These are phyloP conservation scores for Hemibagrus guttatus DNA, from an alignment of 2,797 vertebrate species.

Conservation along the genomic window DNA sequence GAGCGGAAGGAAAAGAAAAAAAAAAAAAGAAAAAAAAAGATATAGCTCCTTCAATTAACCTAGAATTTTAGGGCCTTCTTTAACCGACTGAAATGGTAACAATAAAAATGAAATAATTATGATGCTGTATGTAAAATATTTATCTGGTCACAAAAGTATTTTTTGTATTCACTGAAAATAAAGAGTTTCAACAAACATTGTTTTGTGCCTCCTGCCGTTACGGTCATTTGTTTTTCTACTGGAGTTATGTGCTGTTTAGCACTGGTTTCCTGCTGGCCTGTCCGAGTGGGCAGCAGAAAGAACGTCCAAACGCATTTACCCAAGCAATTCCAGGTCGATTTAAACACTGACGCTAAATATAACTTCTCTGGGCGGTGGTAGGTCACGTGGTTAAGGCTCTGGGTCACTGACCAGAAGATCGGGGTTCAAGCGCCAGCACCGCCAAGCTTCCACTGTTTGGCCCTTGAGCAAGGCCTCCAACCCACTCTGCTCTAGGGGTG, in stretches of 20 bases:
- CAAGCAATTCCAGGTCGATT: conserved; percentile 12
- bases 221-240: background rate
- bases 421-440: too few species aligned
- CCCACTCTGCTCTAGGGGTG: too few species aligned
- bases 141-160: conserved; percentile 85
- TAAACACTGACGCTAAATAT: conserved; percentile 18
- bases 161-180: conserved; percentile 86
- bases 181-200: conserved; percentile 69
- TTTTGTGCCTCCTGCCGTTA: background rate
- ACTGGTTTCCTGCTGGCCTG: background rate
- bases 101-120: conserved; percentile 56
- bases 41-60: conserved; percentile 69
- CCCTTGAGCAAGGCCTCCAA: too few species aligned
- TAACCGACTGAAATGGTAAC: conserved; percentile 72
- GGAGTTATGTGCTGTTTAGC: conserved; percentile 7
- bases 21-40: conserved; percentile 53
- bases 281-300: conserved; percentile 8
- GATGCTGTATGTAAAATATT: conserved; percentile 77
- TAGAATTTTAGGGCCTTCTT: conserved; percentile 77
- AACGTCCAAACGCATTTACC: conserved; percentile 9
- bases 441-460: too few species aligned
- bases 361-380: background rate
- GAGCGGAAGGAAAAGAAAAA: conserved; percentile 35
- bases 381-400: too few species aligned
- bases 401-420: too few species aligned